Conservation (phyloP, 1,140 invertebrate genomes). For the Zaprionus camerounensis region DNA sequence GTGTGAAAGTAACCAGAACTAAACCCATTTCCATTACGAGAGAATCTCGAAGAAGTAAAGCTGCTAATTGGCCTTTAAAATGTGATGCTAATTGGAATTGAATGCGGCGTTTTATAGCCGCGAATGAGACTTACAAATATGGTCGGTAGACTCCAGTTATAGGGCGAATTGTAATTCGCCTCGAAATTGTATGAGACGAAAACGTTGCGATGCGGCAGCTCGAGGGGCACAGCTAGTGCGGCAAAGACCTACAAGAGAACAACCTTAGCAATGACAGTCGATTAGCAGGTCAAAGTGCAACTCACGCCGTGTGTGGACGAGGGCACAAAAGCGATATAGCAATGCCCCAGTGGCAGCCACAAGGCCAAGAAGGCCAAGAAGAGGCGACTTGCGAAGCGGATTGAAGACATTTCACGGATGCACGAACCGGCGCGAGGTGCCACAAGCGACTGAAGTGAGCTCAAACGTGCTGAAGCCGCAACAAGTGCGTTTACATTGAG, state of each 20-base stretch:
- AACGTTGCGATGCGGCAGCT: slow-evolving; percentile 88
- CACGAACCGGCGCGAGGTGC: slow-evolving; percentile 37
- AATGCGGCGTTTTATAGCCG: slow-evolving; percentile 63
- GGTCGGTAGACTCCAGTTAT: slow-evolving; percentile 64
- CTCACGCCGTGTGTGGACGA: slow-evolving; percentile 77
- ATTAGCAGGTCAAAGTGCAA: not conserved
- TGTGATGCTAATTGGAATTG: slow-evolving; percentile 53
- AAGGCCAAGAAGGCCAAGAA: slow-evolving; percentile 18
- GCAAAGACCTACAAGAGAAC: slow-evolving; percentile 85
- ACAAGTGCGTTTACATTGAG: slow-evolving; percentile 43
- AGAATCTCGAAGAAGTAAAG: slow-evolving; percentile 7
- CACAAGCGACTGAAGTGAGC: slow-evolving; percentile 44
- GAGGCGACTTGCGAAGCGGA: not conserved
- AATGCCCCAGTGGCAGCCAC: slow-evolving; percentile 21
- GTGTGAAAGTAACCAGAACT: slow-evolving; percentile 4
- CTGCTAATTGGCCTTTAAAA: slow-evolving; percentile 68
- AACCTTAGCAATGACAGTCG: not conserved
- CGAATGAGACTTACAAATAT: slow-evolving; percentile 70
- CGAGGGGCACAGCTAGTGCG: slow-evolving; percentile 89
- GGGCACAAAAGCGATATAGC: slow-evolving; percentile 55
- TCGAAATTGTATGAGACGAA: slow-evolving; percentile 91
- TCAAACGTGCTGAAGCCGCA: slow-evolving; percentile 2
- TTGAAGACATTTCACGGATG: slow-evolving; percentile 43
- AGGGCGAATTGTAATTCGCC: slow-evolving; percentile 87
- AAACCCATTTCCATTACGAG: not conserved